Conservation (phyloP, 30 jellyfish, hydroid and myxozoan species). For the Turritopsis rubra region DNA sequence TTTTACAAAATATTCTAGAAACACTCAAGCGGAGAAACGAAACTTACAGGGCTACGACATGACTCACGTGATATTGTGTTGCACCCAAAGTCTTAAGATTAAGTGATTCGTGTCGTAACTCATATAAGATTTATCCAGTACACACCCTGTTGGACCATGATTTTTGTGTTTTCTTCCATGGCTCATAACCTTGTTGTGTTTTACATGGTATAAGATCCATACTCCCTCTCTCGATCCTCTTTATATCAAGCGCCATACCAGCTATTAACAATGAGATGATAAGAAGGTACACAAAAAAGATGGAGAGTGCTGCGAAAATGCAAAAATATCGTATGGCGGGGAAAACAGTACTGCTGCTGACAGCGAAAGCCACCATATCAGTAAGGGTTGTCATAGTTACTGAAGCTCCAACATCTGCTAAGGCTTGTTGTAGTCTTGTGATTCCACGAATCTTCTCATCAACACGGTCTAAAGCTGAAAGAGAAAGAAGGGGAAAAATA, state of each 20-base stretch:
- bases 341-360: slow-evolving; percentile 20
- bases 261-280: slow-evolving; percentile 22
- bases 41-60: no score
- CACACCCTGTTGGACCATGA: neutral
- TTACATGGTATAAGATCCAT: slow-evolving; percentile 10
- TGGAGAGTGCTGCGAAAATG: slow-evolving; percentile 8
- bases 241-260: slow-evolving; percentile 18
- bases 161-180: slow-evolving; percentile 14
- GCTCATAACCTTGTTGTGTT: slow-evolving; percentile 4
- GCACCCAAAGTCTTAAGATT: no score
- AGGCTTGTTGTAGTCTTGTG: neutral
- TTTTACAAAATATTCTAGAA: no score
- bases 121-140: no score
- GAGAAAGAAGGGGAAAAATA: neutral
- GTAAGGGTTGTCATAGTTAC: slow-evolving; percentile 36
- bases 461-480: slow-evolving; percentile 8
- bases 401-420: slow-evolving; percentile 22
- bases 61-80: no score
- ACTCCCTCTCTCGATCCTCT: slow-evolving; percentile 7
- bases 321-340: slow-evolving; percentile 34
- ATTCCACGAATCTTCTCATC: neutral
- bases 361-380: slow-evolving; percentile 24
- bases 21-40: no score
- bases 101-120: no score
- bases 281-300: neutral